Conservation (phyloP, 2,113 vertebrate species). For the Macquaria australasica region DNA sequence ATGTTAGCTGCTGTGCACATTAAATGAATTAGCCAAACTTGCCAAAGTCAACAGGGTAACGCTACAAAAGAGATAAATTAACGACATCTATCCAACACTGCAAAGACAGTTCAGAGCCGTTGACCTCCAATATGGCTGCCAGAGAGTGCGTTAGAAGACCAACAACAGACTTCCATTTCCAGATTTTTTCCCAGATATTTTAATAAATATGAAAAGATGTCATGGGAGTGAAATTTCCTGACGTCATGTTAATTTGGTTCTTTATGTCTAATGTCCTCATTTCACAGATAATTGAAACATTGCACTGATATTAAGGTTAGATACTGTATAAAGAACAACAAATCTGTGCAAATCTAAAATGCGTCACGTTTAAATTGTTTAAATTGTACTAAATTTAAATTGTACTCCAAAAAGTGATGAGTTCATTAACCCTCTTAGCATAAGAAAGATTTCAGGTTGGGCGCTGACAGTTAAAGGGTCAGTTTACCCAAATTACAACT, state of each 20-base stretch:
- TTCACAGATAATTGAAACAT: background rate
- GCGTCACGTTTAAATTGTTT: too few relatives aligned
- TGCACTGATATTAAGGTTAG: background rate
- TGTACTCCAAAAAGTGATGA: background rate
- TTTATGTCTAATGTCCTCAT: too few relatives aligned
- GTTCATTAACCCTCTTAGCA: background rate
- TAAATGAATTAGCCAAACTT: background rate
- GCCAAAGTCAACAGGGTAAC: background rate
- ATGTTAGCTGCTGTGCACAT: background rate
- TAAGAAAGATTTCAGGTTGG: too few relatives aligned
- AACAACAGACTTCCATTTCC: background rate
- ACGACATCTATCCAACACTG: background rate
- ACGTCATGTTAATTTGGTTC: background rate
- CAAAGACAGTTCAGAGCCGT: background rate
- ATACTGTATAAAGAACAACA: background rate
- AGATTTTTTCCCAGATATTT: background rate
- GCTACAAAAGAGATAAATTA: background rate
- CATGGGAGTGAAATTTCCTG: background rate
- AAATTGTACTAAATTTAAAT: too few relatives aligned
- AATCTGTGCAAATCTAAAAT: background rate
- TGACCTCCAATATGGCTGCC: background rate
- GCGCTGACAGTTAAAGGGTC: background rate
- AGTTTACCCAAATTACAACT: background rate
- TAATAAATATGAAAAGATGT: background rate
- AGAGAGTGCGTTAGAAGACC: background rate